phyloP scores from a whole-genome alignment of 2,797 vertebrate species.

The Steatocranus sp. region DNA sequence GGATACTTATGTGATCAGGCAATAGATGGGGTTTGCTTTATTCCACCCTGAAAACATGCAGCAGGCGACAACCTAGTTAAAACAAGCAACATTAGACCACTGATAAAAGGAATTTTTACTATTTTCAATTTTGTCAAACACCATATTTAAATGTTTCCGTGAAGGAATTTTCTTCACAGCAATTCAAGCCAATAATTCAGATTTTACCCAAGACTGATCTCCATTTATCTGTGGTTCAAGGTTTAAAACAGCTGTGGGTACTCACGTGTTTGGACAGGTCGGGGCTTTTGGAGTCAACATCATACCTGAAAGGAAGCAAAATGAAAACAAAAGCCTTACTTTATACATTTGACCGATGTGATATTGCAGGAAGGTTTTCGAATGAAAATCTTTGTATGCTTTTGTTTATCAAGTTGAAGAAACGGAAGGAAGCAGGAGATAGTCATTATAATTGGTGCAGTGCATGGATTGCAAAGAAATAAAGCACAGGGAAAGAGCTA shows the following conservation, averaged over 20 bases:
- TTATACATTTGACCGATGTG: not conserved
- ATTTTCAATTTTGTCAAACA: not conserved
- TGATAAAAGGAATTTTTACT: conserved; percentile 13
- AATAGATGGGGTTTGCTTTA: conserved; percentile 57
- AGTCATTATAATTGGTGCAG: not conserved
- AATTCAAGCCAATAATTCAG: not conserved
- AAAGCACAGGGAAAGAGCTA: not conserved
- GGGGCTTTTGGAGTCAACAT: conserved; percentile 94
- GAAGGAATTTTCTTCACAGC: not conserved
- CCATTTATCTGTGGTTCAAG: conserved; percentile 32
- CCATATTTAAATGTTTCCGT: not conserved
- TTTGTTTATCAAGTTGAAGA: not conserved
- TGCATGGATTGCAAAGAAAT: not conserved
- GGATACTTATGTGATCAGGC: conserved; percentile 33
- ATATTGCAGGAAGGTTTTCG: not conserved
- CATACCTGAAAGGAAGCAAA: conserved; percentile 78
- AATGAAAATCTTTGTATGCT: not conserved
- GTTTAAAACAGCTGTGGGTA: conserved; percentile 11
- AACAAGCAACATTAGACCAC: conserved; percentile 13
- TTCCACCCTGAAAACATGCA: conserved; percentile 52
- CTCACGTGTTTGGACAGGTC: conserved; percentile 96
- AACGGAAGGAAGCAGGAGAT: not conserved
- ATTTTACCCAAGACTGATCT: conserved; percentile 5
- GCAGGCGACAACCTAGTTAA: conserved; percentile 15
- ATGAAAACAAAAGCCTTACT: not conserved